Conservation (phyloP, 2,888 invertebrate species). For the Cylloceria caligata region DNA sequence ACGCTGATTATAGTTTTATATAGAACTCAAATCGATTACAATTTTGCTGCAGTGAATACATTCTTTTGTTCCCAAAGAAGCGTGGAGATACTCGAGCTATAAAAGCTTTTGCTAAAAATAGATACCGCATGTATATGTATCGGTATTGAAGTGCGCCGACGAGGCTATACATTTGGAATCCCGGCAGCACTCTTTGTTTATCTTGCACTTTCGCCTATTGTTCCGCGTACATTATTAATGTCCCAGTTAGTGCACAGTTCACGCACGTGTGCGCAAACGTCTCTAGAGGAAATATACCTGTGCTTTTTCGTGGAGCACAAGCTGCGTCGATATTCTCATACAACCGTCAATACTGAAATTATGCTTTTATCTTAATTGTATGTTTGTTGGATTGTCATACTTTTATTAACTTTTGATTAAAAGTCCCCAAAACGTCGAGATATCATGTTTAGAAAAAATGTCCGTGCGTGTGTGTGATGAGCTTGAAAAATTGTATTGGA, state of each 20-base stretch:
- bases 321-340: slow-evolving; percentile 24
- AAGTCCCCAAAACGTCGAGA: not conserved
- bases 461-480: no score
- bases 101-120: slow-evolving; percentile 31
- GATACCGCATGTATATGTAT: slow-evolving; percentile 10
- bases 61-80: slow-evolving; percentile 1
- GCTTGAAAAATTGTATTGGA: no score
- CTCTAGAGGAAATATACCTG: not conserved
- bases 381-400: slow-evolving; percentile 1
- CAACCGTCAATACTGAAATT: slow-evolving; percentile 23
- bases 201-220: slow-evolving; percentile 42
- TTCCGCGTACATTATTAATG: slow-evolving; percentile 42
- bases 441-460: no score
- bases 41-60: not conserved
- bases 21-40: not conserved
- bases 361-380: slow-evolving; percentile 30
- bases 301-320: not conserved
- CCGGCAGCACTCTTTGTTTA: slow-evolving; percentile 33
- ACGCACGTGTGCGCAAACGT: slow-evolving; percentile 3
- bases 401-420: not conserved
- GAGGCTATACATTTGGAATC: slow-evolving; percentile 27
- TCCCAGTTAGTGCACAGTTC: slow-evolving; percentile 11
- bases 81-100: not conserved
- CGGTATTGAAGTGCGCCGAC: slow-evolving; percentile 26
- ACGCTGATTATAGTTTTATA: not conserved